A percentile compares a stretch with the other conserved stretches of the same genome.
phyloP scores from a whole-genome alignment of 2,113 vertebrate genomes.

The Ornithorhynchus anatinus region DNA sequence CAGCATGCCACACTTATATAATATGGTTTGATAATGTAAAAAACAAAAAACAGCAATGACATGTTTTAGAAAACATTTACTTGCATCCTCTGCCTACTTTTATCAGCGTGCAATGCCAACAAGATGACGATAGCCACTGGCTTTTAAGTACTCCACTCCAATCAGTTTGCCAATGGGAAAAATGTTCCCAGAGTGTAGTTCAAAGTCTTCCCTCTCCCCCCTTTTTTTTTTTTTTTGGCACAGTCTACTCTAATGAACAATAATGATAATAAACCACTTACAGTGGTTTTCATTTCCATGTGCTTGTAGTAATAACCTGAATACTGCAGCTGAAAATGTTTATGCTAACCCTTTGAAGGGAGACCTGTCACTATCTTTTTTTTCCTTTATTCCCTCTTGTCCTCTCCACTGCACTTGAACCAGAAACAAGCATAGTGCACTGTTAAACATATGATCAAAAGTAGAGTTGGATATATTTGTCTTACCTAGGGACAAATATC shows the following conservation, averaged over 20 bases:
- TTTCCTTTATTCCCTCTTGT: background rate
- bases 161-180: background rate
- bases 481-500: too few relatives aligned
- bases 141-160: slow-evolving; percentile 13
- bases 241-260: background rate
- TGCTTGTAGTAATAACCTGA: slow-evolving; percentile 1
- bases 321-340: background rate
- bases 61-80: background rate
- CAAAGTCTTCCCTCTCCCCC: slow-evolving; percentile 8
- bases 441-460: background rate
- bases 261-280: background rate
- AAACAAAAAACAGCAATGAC: too few relatives aligned
- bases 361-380: background rate
- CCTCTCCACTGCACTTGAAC: background rate
- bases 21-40: slow-evolving; percentile 8
- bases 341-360: background rate
- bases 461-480: too few relatives aligned
- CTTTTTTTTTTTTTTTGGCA: too few relatives aligned
- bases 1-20: slow-evolving; percentile 1
- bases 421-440: background rate
- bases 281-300: background rate
- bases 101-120: slow-evolving; percentile 23
- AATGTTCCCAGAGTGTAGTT: background rate
- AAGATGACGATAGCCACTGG: slow-evolving; percentile 12
- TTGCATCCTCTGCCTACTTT: background rate